phyloP scores from a whole-genome alignment of 2,888 invertebrate species.

The Syrista parreyssii region DNA sequence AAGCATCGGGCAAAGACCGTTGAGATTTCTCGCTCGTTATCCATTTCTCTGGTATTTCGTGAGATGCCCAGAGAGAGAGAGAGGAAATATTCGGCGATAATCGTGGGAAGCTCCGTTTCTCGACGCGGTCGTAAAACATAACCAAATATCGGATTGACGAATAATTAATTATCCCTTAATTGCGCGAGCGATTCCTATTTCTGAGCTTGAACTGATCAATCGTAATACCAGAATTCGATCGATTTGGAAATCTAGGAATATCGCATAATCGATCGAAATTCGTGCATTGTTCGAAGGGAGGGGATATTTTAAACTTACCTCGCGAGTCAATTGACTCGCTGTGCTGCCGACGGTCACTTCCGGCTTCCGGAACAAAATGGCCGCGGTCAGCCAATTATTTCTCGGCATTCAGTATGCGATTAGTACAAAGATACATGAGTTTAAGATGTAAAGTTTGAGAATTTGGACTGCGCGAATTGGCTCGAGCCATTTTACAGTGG shows the following conservation, averaged over 20 bases:
- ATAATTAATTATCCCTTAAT: conserved; percentile 9
- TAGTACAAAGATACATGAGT: conserved; percentile 51
- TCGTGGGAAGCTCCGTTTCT: not conserved
- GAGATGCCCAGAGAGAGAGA: not conserved
- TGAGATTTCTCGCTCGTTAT: not conserved
- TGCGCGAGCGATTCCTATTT: not conserved
- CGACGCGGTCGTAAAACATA: conserved; percentile 9
- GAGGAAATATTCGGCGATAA: not conserved
- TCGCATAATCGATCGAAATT: not conserved
- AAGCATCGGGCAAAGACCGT: not conserved
- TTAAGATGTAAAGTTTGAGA: conserved; percentile 23
- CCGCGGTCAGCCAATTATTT: conserved; percentile 32
- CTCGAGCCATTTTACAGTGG: not conserved
- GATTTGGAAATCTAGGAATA: not conserved
- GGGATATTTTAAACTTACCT: not conserved
- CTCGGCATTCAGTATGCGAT: conserved; percentile 47
- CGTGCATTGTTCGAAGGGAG: not conserved
- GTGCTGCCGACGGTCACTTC: not conserved
- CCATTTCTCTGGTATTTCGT: not conserved
- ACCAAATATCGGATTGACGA: conserved; percentile 51
- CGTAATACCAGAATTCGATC: not conserved
- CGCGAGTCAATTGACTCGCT: not conserved
- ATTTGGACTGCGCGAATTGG: conserved; percentile 5
- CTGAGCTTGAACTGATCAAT: not conserved
- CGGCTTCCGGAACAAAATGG: not conserved